Percentiles rank a stretch among this genome's conserved stretches.
Evolutionary conservation across 2,113 vertebrate species (phyloP).

Genomic region (Falcunculus frontatus): DNA sequence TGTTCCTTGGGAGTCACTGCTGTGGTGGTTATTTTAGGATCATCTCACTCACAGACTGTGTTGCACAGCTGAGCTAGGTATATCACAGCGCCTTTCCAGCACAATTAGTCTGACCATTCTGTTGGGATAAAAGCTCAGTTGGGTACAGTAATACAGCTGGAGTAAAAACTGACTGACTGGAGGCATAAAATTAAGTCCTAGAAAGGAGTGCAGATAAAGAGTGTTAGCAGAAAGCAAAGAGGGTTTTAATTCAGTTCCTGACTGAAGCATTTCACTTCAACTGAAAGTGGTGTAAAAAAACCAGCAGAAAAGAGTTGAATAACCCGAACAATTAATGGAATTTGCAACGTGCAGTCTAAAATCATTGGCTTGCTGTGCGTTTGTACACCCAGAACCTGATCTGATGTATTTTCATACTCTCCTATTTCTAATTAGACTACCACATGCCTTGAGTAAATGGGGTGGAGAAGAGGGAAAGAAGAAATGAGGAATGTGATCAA

Average conservation of each 20-base stretch:
- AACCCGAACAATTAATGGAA: neutral
- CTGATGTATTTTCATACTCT: neutral
- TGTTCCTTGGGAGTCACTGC: neutral
- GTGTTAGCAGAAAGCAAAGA: neutral
- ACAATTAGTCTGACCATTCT: neutral
- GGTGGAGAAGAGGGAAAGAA: neutral
- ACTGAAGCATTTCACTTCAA: neutral
- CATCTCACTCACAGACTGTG: neutral
- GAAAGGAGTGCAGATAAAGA: neutral
- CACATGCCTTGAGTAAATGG: neutral
- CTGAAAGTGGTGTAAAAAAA: neutral
- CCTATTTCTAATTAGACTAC: neutral
- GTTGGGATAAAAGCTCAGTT: neutral
- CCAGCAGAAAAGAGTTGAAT: neutral
- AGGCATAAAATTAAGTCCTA: neutral
- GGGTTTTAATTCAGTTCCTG: neutral
- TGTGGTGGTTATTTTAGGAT: neutral
- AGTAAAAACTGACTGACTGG: neutral
- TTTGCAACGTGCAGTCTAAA: neutral
- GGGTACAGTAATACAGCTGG: neutral
- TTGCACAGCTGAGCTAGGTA: neutral
- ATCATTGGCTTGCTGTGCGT: neutral
- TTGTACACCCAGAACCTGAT: neutral
- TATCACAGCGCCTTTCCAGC: neutral
- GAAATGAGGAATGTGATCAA: neutral